Percentiles rank a stretch among this genome's conserved stretches.
phyloP scores from a whole-genome alignment of 2,888 invertebrate genomes.

The Andrena marginata region DNA sequence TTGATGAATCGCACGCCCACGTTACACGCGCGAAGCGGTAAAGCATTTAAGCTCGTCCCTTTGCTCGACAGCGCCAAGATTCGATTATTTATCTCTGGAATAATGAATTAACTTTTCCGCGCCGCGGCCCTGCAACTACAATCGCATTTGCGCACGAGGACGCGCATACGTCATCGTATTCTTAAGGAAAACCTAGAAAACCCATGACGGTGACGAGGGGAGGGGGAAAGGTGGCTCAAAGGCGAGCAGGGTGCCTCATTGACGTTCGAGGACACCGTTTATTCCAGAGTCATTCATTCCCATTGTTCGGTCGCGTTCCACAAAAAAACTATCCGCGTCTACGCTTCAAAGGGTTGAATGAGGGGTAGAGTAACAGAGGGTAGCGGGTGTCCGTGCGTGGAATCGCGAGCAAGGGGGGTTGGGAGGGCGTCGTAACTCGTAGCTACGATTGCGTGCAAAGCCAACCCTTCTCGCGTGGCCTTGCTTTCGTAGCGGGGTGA shows the following conservation, averaged over 20 bases:
- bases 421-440: slow-evolving; percentile 59
- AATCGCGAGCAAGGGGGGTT: slow-evolving; percentile 37
- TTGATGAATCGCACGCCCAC: background rate
- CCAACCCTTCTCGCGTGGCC: slow-evolving; percentile 40
- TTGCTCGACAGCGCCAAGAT: background rate
- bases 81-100: background rate
- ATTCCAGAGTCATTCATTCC: slow-evolving; percentile 44
- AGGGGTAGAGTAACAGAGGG: slow-evolving; percentile 35
- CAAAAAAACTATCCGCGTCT: slow-evolving; percentile 59
- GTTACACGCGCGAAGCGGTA: background rate
- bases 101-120: slow-evolving; percentile 29
- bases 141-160: too few relatives aligned
- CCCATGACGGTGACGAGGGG: background rate
- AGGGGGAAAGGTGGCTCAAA: slow-evolving; percentile 22
- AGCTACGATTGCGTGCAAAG: slow-evolving; percentile 67
- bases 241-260: background rate
- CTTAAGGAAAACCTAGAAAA: too few relatives aligned
- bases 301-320: slow-evolving; percentile 41
- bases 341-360: slow-evolving; percentile 63
- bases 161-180: too few relatives aligned
- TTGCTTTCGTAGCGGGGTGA: slow-evolving; percentile 57
- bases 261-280: slow-evolving; percentile 46
- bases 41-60: background rate
- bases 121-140: background rate
- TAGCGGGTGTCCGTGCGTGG: slow-evolving; percentile 62